phyloP scores from a whole-genome alignment of 2,113 vertebrate species.

The Dendrocopos noguchii region DNA sequence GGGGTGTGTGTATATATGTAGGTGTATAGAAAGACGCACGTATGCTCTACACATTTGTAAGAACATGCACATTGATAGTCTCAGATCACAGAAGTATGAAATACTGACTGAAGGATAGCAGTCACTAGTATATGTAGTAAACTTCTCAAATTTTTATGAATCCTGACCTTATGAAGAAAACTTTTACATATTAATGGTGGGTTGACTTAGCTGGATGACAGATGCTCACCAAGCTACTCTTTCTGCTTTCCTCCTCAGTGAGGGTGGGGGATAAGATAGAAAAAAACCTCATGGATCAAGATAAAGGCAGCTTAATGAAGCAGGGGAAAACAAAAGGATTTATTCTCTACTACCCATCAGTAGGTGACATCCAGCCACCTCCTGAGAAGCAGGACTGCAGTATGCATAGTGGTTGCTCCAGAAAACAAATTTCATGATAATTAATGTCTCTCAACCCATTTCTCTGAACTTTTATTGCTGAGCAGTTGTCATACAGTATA shows the following conservation, averaged over 20 bases:
- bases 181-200: not conserved
- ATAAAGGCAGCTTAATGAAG: not conserved
- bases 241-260: not conserved
- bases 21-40: no score
- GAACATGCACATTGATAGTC: not conserved
- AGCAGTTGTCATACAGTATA: not conserved
- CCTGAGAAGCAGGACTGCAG: not conserved
- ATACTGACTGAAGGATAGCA: not conserved
- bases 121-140: not conserved
- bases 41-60: not conserved
- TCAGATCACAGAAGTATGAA: not conserved
- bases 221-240: not conserved
- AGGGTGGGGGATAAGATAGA: not conserved
- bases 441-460: not conserved
- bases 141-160: not conserved
- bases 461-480: not conserved
- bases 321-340: not conserved
- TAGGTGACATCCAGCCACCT: not conserved
- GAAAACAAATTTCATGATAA: not conserved
- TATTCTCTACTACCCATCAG: no score
- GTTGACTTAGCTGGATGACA: not conserved
- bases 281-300: not conserved
- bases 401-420: not conserved
- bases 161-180: not conserved
- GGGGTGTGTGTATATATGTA: not conserved